Conservation (phyloP, 2,888 invertebrate species). For the Diarsia rubi region DNA sequence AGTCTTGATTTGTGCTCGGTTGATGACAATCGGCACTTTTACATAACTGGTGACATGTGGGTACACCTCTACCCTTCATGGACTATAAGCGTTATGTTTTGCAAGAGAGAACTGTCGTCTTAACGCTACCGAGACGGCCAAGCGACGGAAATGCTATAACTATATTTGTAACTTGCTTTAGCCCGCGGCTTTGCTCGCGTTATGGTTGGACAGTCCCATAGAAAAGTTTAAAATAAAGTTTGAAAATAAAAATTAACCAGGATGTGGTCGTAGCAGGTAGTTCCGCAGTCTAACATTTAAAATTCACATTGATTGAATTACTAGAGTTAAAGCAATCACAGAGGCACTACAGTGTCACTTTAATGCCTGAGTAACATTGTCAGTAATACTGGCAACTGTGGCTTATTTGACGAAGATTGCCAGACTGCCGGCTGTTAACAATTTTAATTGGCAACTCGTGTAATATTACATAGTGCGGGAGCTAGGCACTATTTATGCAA, state of each 20-base stretch:
- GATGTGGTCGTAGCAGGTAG: background rate
- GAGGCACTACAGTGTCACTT: slow-evolving; percentile 34
- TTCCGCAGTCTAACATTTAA: background rate
- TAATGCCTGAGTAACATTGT: slow-evolving; percentile 16
- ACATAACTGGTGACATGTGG: too few species aligned
- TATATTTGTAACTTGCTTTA: background rate
- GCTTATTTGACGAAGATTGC: slow-evolving; percentile 35
- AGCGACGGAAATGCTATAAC: background rate
- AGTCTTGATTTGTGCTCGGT: too few species aligned
- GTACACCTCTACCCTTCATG: too few species aligned
- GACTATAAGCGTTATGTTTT: too few species aligned
- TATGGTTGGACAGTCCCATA: background rate
- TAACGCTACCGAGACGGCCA: background rate
- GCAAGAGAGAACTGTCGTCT: background rate
- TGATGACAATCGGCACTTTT: too few species aligned
- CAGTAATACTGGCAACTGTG: slow-evolving; percentile 39
- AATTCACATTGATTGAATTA: slow-evolving; percentile 36
- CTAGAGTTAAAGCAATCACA: slow-evolving; percentile 30
- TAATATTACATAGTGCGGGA: slow-evolving; percentile 1
- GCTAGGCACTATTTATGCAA: background rate
- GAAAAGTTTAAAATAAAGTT: background rate
- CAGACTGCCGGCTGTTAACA: slow-evolving; percentile 23
- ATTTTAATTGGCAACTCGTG: slow-evolving; percentile 24
- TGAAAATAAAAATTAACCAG: too few species aligned
- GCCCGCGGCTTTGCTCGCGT: background rate